Percentiles rank a stretch among this genome's conserved stretches.
Conservation (phyloP, 2,888 invertebrate genomes). For the Drosophila cracens region DNA sequence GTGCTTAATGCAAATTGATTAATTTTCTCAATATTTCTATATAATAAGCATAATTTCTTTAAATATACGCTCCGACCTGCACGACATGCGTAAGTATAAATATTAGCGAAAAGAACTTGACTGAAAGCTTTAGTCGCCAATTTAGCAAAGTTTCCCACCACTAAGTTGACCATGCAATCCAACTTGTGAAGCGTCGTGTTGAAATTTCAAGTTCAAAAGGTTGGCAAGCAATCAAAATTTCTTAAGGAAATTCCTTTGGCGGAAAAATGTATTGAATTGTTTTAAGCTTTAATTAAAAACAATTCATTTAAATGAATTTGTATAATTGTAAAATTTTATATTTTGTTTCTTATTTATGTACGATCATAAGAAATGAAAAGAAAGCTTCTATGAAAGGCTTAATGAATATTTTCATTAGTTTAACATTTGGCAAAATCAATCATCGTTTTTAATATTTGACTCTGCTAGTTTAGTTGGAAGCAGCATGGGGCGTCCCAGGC, state of each 20-base stretch:
- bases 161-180: slow-evolving; percentile 30
- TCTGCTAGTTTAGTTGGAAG: neutral
- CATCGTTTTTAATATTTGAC: neutral
- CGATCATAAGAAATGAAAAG: neutral
- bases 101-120: neutral
- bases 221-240: neutral
- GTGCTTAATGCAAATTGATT: neutral
- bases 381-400: neutral
- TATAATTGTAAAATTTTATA: neutral
- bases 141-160: slow-evolving; percentile 44
- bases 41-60: neutral
- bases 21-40: no score
- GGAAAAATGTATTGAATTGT: neutral
- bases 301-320: neutral
- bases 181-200: neutral
- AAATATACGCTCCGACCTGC: no score
- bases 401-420: neutral
- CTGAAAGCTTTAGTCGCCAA: neutral
- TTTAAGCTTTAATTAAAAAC: neutral
- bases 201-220: slow-evolving; percentile 8
- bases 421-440: neutral
- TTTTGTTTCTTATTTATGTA: neutral
- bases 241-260: neutral
- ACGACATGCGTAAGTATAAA: no score
- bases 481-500: slow-evolving; percentile 56